A percentile compares a stretch with the other conserved stretches of the same genome.
These are phyloP conservation scores for Eubasilissa splendida DNA, from an alignment of 2,888 invertebrate species.

Conservation along the genomic window DNA sequence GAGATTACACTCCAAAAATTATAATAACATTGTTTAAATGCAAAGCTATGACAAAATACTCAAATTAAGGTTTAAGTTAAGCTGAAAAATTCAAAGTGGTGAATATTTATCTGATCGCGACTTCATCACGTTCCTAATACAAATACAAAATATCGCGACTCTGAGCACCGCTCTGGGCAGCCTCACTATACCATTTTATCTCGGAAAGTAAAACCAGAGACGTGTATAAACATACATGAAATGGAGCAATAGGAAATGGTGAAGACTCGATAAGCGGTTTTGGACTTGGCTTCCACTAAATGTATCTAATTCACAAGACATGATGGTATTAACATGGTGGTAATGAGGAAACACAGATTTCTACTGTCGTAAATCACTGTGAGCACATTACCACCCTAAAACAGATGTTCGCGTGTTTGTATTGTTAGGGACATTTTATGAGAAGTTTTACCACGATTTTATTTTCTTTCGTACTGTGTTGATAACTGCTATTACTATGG, in stretches of 20 bases:
- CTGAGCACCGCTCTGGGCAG: conserved; percentile 1
- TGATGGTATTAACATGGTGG: conserved; percentile 14
- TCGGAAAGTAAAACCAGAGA: conserved; percentile 12
- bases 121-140: conserved; percentile 18
- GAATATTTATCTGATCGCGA: not conserved
- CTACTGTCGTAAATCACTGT: not conserved
- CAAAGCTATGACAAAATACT: no score
- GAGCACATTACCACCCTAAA: no score
- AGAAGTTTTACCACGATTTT: no score
- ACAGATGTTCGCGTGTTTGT: no score
- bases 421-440: no score
- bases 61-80: not conserved
- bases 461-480: no score
- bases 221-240: conserved; percentile 15
- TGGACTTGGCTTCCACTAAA: not conserved
- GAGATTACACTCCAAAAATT: no score
- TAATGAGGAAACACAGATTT: conserved; percentile 23
- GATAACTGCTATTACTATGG: no score
- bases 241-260: not conserved
- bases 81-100: not conserved
- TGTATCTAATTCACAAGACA: conserved; percentile 21
- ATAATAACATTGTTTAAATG: no score
- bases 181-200: not conserved
- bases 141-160: conserved; percentile 4
- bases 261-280: conserved; percentile 17